Evolutionary conservation across 1,140 invertebrate genomes (phyloP).

Genomic region (Drosophila sp.): DNA sequence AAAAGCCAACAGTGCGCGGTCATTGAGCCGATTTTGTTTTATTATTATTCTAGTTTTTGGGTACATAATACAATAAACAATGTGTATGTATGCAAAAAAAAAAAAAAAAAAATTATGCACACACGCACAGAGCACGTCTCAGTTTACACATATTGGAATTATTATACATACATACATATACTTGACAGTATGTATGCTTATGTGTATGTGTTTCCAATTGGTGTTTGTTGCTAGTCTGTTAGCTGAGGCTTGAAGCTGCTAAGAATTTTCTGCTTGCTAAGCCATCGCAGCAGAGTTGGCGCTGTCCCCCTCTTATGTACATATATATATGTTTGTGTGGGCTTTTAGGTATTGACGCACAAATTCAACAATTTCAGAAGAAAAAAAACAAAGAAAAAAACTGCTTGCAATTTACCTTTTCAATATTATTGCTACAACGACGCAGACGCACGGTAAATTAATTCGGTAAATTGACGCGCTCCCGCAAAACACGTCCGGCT

Average conservation of each 20-base stretch:
- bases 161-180: conserved; percentile 52
- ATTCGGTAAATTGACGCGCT: conserved; percentile 50
- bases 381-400: conserved; percentile 53
- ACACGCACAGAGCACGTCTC: conserved; percentile 53
- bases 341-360: conserved; percentile 51
- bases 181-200: conserved; percentile 34
- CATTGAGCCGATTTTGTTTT: conserved; percentile 42
- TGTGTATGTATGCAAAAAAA: conserved; percentile 44
- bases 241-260: conserved; percentile 54
- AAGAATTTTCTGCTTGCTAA: conserved; percentile 43
- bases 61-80: conserved; percentile 30
- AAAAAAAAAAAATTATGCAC: conserved; percentile 57
- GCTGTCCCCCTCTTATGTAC: conserved; percentile 39
- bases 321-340: conserved; percentile 17
- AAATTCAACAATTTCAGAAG: conserved; percentile 50
- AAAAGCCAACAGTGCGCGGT: conserved; percentile 37
- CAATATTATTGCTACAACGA: conserved; percentile 53
- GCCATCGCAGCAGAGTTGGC: conserved; percentile 42
- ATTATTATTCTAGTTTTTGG: conserved; percentile 14
- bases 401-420: conserved; percentile 76
- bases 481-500: conserved; percentile 50
- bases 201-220: conserved; percentile 66
- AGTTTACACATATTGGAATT: conserved; percentile 63
- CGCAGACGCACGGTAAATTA: conserved; percentile 53
- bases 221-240: conserved; percentile 66